Percentiles rank a stretch among this genome's conserved stretches.
Evolutionary conservation across 2,888 invertebrate genomes (phyloP).

Genomic region (Odontomyia ornata): DNA sequence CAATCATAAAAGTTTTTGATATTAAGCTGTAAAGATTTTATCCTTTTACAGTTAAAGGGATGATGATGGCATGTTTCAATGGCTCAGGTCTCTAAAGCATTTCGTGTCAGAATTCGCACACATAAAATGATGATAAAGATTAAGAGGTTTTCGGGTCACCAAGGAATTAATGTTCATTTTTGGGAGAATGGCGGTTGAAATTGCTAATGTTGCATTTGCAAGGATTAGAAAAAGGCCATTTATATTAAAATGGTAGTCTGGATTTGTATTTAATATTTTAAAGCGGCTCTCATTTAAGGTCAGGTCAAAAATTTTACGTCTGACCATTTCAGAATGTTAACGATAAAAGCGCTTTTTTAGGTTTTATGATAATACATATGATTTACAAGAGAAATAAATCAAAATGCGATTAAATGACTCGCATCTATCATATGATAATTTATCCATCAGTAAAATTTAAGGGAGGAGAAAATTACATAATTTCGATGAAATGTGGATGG

Average conservation of each 20-base stretch:
- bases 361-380: too few species aligned
- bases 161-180: constrained; percentile 11
- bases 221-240: background rate
- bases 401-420: too few species aligned
- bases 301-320: background rate
- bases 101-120: constrained; percentile 11
- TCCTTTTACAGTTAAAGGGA: constrained; percentile 22
- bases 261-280: background rate
- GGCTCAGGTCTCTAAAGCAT: background rate
- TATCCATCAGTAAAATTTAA: too few species aligned
- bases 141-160: background rate
- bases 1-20: constrained; percentile 31
- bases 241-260: background rate
- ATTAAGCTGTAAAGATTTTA: constrained; percentile 35
- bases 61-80: background rate
- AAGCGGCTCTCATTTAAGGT: background rate
- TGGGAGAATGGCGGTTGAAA: background rate
- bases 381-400: too few species aligned
- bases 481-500: too few species aligned
- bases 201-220: background rate
- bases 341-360: too few species aligned
- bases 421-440: too few species aligned
- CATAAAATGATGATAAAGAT: constrained; percentile 30
- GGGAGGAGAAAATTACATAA: too few species aligned
- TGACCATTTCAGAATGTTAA: too few species aligned